Evolutionary conservation across 2,113 vertebrate genomes (phyloP), one percentile per base, ranked within the genome.

Genomic region (Micronycteris hirsuta): DNA sequence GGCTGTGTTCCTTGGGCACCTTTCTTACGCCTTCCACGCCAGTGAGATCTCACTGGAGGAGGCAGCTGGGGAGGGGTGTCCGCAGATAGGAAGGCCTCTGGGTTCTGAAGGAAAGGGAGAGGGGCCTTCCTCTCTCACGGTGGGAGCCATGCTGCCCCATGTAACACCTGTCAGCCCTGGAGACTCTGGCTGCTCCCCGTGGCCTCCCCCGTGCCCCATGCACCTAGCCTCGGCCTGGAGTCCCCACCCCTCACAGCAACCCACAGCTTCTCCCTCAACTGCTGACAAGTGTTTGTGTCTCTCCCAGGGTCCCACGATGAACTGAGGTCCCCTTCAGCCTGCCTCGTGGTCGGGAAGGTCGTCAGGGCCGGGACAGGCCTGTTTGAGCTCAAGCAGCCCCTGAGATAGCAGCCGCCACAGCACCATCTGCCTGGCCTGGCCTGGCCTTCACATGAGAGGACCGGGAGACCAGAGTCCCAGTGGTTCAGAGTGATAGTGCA

Each of bases 371-470:
- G 99, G 67, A 99, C 99, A 0, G 99, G 99, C 45, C 98, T 99
- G 78, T 99, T 99, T 95, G 99, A 99, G 49, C 99, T 99, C 86
- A 99, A 99, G 90, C 99, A 99, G 73, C 99, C 99, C 5, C 98
- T 99, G 90, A 98, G 98, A 58, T 99, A 99, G 90, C 0, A 3
- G 24, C 67, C 3, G 2, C n/a, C 3, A 0, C 0, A 1, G 4
- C 54, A 7, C 36, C 4, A 0, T 65, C 67, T 76, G 54, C 93
- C 80, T 43, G 36, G 7, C 86, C 84, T 31, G 47, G 4, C 92
- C 70, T 33, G 16, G 47, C 49, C 33, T 1, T 36, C 58, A 1
- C 56, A 2, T 28, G 33, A 74, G n/a, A 36, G 91, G 43, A 36
- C 54, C 1, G 3, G 81, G 80, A 89, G 82, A 43, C 33, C 10